Conservation (phyloP, 1,140 invertebrate genomes). For the Drosophila dunni region DNA sequence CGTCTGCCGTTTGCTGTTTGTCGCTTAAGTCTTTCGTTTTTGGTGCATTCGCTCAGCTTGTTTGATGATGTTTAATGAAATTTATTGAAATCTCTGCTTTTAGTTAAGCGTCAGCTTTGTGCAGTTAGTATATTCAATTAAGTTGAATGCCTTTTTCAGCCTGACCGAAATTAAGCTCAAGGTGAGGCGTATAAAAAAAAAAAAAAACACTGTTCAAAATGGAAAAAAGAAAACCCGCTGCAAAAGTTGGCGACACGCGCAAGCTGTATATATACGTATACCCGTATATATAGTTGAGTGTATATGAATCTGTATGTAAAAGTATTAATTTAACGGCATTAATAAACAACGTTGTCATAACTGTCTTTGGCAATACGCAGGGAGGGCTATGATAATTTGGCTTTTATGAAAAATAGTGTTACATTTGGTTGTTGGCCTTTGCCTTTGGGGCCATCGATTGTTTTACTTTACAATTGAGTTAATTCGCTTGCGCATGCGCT, state of each 20-base stretch:
- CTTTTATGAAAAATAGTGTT: conserved; percentile 23
- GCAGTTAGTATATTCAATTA: conserved; percentile 71
- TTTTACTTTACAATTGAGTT: conserved; percentile 63
- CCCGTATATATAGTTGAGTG: background rate
- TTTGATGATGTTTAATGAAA: conserved; percentile 53
- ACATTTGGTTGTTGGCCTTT: background rate
- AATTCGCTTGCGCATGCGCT: conserved; percentile 11
- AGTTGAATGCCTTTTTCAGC: conserved; percentile 68
- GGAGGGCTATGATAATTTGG: conserved; percentile 20
- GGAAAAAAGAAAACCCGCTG: conserved; percentile 67
- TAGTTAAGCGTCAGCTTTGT: conserved; percentile 36
- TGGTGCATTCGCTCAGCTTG: conserved; percentile 26
- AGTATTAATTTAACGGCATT: conserved; percentile 45
- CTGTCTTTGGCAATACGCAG: conserved; percentile 58
- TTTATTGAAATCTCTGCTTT: conserved; percentile 64
- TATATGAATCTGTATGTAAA: conserved; percentile 12
- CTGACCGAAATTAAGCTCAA: conserved; percentile 82
- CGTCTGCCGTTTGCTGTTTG: conserved; percentile 38
- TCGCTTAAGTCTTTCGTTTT: conserved; percentile 77
- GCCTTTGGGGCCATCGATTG: conserved; percentile 2
- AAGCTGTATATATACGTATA: background rate
- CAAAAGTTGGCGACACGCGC: conserved; percentile 50
- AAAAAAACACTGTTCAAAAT: conserved; percentile 34
- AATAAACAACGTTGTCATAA: conserved; percentile 61
- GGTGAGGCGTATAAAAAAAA: conserved; percentile 55